A percentile compares a stretch with the other conserved stretches of the same genome.
Conservation (phyloP, 2,797 vertebrate genomes). For the Psittacula derbiana region DNA sequence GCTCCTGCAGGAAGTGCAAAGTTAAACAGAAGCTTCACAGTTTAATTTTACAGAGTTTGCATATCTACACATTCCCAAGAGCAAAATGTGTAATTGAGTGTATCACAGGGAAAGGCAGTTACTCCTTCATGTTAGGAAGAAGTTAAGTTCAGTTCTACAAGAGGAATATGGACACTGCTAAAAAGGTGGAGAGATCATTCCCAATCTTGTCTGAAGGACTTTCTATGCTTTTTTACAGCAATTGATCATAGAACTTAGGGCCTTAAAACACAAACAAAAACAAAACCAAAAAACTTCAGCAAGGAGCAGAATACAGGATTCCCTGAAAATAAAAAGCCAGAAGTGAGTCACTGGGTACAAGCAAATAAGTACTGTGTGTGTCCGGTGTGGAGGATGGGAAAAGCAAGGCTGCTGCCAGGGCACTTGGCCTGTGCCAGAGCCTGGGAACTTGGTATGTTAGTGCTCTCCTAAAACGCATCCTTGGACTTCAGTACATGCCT, state of each 20-base stretch:
- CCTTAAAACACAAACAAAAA: background rate
- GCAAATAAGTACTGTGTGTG: background rate
- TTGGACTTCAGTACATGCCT: fast-evolving
- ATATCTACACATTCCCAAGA: background rate
- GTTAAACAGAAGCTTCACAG: background rate
- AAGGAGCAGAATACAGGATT: background rate
- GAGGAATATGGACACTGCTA: too few relatives aligned
- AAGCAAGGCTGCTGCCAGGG: background rate
- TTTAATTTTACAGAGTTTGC: background rate
- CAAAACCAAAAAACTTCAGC: background rate
- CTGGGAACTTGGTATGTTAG: background rate
- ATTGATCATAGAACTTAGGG: background rate
- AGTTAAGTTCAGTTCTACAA: background rate
- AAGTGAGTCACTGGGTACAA: background rate
- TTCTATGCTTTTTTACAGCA: background rate
- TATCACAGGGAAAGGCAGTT: background rate
- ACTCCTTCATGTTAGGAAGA: background rate
- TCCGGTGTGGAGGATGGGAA: fast-evolving
- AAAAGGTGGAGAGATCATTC: background rate
- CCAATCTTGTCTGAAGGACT: background rate
- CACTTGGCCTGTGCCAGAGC: background rate
- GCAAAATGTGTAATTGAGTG: background rate
- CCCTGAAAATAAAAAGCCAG: background rate
- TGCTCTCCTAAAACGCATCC: background rate
- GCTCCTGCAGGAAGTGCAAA: background rate